Evolutionary conservation across 2,797 vertebrate genomes (phyloP).

Genomic region (Pteropus rufus): DNA sequence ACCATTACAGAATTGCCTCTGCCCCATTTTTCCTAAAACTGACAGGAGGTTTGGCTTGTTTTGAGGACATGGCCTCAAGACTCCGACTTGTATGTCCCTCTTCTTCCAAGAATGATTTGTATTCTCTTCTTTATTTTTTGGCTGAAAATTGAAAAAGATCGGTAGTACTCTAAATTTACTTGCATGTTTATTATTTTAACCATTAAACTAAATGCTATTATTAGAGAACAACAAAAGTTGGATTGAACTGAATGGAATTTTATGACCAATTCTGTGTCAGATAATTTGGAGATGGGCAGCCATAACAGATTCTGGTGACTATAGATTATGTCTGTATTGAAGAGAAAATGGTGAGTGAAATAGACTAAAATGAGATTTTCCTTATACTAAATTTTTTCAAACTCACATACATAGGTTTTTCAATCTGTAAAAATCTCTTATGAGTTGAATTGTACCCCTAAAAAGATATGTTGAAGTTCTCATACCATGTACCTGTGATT

Average conservation of each 20-base stretch:
- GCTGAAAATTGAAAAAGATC: background rate
- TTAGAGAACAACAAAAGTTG: background rate
- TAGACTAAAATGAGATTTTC: background rate
- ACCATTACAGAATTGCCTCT: background rate
- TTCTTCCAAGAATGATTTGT: background rate
- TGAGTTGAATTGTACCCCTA: background rate
- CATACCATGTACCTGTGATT: background rate
- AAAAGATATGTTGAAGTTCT: background rate
- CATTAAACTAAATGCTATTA: background rate
- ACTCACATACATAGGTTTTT: background rate
- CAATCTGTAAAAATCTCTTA: background rate
- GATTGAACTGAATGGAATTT: background rate
- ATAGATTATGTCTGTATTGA: background rate
- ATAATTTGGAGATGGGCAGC: background rate
- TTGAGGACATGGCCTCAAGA: background rate
- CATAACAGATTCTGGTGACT: background rate
- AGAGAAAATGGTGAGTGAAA: background rate
- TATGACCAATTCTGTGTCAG: background rate
- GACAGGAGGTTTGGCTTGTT: background rate
- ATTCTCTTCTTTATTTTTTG: background rate
- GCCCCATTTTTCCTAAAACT: background rate
- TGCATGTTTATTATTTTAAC: background rate
- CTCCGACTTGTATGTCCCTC: background rate
- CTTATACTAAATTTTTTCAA: background rate
- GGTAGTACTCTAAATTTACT: background rate